phyloP scores from a whole-genome alignment of 2,113 vertebrate genomes.

The Chloropsis hardwickii region DNA sequence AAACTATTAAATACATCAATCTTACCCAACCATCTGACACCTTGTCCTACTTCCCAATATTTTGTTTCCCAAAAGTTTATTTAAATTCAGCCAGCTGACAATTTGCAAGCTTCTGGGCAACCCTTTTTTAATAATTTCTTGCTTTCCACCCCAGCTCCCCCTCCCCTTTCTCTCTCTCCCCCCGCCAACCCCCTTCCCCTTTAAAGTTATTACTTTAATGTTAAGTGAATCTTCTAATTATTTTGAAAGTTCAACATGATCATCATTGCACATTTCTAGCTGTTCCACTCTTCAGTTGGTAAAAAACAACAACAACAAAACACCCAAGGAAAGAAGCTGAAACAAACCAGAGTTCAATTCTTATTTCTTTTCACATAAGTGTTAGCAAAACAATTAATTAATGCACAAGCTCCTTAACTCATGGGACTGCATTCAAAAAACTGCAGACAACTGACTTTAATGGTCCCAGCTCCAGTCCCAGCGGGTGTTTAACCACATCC shows the following conservation, averaged over 20 bases:
- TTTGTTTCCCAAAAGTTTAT: constrained; percentile 27
- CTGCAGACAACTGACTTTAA: not conserved
- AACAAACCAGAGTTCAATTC: not conserved
- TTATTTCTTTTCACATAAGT: not conserved
- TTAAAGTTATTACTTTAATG: not conserved
- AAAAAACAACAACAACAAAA: not conserved
- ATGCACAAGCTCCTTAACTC: not conserved
- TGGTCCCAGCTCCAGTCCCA: not conserved
- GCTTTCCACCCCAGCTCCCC: not conserved
- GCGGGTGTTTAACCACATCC: not conserved
- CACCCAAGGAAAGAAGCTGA: not conserved
- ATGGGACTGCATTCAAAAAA: not conserved
- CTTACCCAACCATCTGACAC: constrained; percentile 19
- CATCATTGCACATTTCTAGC: not conserved
- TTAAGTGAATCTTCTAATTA: not conserved
- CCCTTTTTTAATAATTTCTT: not conserved
- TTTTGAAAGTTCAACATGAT: not conserved
- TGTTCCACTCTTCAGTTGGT: not conserved
- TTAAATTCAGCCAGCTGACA: constrained; percentile 25
- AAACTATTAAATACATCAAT: constrained; percentile 55
- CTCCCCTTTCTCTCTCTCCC: not conserved
- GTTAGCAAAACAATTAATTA: not conserved
- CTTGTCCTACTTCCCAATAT: not conserved
- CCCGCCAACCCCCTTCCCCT: not conserved
- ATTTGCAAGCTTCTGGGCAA: constrained; percentile 26